Evolutionary conservation across 2,113 vertebrate genomes (phyloP), one percentile per base, ranked within the genome.

Genomic region (Morone saxatilis): DNA sequence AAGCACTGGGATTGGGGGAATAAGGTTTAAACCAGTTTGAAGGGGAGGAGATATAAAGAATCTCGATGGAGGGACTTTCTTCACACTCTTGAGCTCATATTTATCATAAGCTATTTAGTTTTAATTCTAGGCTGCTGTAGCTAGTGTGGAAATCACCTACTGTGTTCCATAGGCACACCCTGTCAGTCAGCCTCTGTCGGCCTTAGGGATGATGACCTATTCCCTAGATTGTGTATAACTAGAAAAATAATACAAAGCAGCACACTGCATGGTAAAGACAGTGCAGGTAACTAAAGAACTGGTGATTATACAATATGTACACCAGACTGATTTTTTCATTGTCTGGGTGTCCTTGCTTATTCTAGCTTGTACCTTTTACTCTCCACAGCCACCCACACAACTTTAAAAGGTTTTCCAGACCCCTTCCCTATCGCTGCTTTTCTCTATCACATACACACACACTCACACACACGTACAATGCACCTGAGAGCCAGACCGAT

Each of bases 381-480:
- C 69, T 84, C 41, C 53, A 45, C 66, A 78, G 75, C 80, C 71
- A 47, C 88, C 86, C 82, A 89, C 87, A 81, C 67, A 78, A 67
- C 76, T 89, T 79, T 89, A 82, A 90, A 92, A 90, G 78, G 22
- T 91, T 93, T 91, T 89, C 88, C 91, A 91, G 89, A 91, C 76
- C 65, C 59, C 40, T 56, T 83, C 67, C 36, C 60, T 88, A 84
- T 93, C 82, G 87, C 62, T 80, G 73, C 41, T 71, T 86, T 84
- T 83, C 75, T 89, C 72, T 61, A 17, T 67, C 47, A 53, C 70
- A 59, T 72, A 50, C 82, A 67, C 47, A 53, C 70, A 59, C 76
- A 59, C 20, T 63, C 25, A 61, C 54, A 57, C 4, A 5, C 61
- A 53, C 7, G 12, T 41, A 81, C 31, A 72, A 69, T 66, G 66